Evolutionary conservation across 2,888 invertebrate genomes (phyloP), one percentile per base, ranked within the genome.

Genomic region (Sipunculus nudus): DNA sequence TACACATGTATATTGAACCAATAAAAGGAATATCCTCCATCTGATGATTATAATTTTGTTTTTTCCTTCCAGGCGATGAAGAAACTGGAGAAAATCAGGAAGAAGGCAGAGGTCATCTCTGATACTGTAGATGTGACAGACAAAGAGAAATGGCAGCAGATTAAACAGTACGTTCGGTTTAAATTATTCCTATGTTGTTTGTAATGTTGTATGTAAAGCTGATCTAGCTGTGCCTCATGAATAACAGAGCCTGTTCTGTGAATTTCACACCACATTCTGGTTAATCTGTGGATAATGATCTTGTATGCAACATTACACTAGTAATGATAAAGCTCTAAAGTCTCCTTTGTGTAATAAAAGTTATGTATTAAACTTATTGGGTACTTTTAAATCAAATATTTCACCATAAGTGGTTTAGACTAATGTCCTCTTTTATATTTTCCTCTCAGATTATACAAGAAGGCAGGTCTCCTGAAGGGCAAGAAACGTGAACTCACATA

Each of bases 41-140:
- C n/a, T n/a, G n/a, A n/a, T n/a, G n/a, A n/a, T n/a, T n/a, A n/a
- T n/a, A n/a, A 3, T 8, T 39, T 32, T 31, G 19, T 60, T 59
- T 28, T 55, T 46, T 47, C 13, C 61, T 62, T 70, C 1, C 61
- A 82, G 80, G 72, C 77, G 49, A 49, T 92, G 61, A 91, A 89
- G 77, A 91, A 92, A 80, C 85, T 98, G 85, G 94, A 95, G 70
- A 93, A 92, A 77, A 96, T 96, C 0, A 93, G 95, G 86, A 98
- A 98, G 86, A 94, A 93, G 85, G 92, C 95, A 0, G 97, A 98
- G 81, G 88, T 89, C n/a, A 88, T 99, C 4, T 89, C 96, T 87
- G 96, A 97, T 56, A 92, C 91, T 79, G 87, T 88, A 0, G 96
- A 96, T 75, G 90, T 96, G 75, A 90, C 91, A n/a, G 93, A 95